Conservation (phyloP, 2,113 vertebrate species). For the Arizona elegans region DNA sequence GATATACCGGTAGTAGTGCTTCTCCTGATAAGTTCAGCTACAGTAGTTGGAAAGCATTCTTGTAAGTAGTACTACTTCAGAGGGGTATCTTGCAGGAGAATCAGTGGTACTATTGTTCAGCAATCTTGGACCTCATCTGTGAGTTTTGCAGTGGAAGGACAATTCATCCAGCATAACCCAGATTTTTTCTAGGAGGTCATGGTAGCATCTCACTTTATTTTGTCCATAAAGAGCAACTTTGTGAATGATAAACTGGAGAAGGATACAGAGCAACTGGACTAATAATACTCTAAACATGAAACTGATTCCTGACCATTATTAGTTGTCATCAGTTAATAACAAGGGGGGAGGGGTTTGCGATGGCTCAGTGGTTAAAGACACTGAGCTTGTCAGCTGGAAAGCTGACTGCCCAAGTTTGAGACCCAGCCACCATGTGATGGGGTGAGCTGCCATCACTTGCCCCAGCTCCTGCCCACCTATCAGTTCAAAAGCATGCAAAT, state of each 20-base stretch:
- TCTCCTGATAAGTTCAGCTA: background rate
- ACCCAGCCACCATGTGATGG: background rate
- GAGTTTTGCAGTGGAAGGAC: background rate
- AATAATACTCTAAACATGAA: background rate
- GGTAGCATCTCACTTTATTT: background rate
- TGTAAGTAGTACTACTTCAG: background rate
- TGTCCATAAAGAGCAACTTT: background rate
- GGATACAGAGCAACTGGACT: background rate
- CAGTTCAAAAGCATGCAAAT: background rate
- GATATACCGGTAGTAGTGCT: background rate
- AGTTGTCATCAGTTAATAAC: background rate
- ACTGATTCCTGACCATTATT: background rate
- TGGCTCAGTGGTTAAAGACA: no score
- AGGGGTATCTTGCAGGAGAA: background rate
- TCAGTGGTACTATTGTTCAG: background rate
- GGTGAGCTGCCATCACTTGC: background rate
- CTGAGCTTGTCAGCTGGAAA: no score
- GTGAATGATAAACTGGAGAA: background rate
- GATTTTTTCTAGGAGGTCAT: background rate
- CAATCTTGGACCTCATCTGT: background rate
- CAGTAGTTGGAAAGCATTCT: background rate
- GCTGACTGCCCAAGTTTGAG: no score
- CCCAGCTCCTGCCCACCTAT: background rate
- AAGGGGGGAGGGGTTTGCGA: no score
- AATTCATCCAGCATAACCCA: background rate